These are phyloP conservation scores for Phaetusa simplex DNA, from an alignment of 2,113 vertebrate species.

Conservation along the genomic window DNA sequence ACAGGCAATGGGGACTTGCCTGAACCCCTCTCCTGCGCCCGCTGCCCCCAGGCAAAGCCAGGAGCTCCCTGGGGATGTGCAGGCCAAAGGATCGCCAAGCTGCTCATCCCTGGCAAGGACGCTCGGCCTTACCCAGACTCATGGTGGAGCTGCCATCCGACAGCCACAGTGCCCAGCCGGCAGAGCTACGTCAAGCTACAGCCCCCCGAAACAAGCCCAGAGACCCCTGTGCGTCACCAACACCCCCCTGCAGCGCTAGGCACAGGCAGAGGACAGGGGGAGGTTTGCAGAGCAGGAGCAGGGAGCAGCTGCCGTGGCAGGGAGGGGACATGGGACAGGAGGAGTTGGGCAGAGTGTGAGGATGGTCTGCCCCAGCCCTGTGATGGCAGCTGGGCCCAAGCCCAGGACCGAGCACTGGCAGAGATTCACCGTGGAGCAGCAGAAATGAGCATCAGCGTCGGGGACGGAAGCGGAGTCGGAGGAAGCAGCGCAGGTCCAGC, in stretches of 20 bases:
- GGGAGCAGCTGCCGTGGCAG: not conserved
- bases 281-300: not conserved
- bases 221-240: not conserved
- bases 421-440: not conserved
- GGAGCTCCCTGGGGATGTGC: not conserved
- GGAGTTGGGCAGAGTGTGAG: not conserved
- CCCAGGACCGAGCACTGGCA: not conserved
- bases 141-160: not conserved
- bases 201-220: not conserved
- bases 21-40: not conserved
- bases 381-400: accelerated
- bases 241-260: not conserved
- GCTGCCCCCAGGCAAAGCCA: not conserved
- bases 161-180: not conserved
- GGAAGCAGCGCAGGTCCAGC: not conserved
- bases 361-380: accelerated
- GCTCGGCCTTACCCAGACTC: not conserved
- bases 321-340: not conserved
- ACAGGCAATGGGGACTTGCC: not conserved
- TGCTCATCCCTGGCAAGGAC: accelerated
- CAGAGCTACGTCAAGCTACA: not conserved
- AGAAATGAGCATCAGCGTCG: accelerated
- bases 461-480: not conserved
- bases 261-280: not conserved
- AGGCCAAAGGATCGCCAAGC: not conserved